Base-by-base conservation (phyloP, 2,113 vertebrate species). In the Taurulus bubalis region DNA sequence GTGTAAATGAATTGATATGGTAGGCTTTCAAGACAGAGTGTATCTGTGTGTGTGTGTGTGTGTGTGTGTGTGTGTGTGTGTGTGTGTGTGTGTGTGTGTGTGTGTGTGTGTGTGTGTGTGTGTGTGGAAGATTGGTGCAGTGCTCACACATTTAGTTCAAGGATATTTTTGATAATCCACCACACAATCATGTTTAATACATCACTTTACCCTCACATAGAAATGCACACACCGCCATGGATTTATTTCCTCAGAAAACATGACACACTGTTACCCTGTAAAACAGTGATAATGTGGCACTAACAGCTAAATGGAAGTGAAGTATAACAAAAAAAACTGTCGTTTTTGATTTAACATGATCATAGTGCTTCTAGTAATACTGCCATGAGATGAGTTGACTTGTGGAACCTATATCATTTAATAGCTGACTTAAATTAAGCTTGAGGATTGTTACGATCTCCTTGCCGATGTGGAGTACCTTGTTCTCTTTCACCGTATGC, bases 221-320 rank as follows among this genome's bases (percentile, higher is more conserved):
- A 34, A 8, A 30, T 16, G 36, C 32, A 4, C 51, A 24, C 56
- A 36, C 22, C 20, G 40, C 11, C 34, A 66, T 59, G 22, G 26
- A 68, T 77, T 47, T 15, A 28, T 42, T 42, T 65, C 3, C 71
- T 51, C 28, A 1, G 5, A 51, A 62, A 71, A 40, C 69, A 34
- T n/a, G 12, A 42, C 64, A 49, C 62, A 32, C 62, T 74, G 53
- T 22, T 3, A 64, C 58, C 66, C 79, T 62, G 72, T 80, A 72
- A 81, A 87, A 79, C 77, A 78, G 34, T 60, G 38, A 89, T 82
- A 56, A 72, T 79, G 24, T 68, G 15, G 53, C 69, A 80, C 53
- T 83, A 76, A 74, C 14, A 62, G 18, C 5, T 75, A 90, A 80
- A 80, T 75, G 51, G 71, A 79, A n/a, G 58, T 62, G 76, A 80